Evolutionary conservation across 35 echinoderm and acorn worm species (phyloP).

Genomic region (Apostichopus californicus): DNA sequence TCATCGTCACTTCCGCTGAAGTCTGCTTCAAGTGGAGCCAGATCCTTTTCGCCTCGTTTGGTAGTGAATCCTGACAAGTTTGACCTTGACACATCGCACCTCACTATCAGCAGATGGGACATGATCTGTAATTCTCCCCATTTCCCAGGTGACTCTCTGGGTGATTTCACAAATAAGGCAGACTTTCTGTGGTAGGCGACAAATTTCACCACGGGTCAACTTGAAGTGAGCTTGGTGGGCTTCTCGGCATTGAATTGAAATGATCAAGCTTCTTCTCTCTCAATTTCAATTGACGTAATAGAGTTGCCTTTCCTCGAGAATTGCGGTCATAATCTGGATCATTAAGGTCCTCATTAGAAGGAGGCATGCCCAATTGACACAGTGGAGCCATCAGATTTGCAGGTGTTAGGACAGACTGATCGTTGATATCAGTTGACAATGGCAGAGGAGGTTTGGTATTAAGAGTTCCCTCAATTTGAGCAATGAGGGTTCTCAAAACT

Average conservation of each 20-base stretch:
- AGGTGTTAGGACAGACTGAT: slow-evolving; percentile 8
- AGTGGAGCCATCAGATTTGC: not conserved
- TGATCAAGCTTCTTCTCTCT: not conserved
- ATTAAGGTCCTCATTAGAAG: not conserved
- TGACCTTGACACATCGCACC: not conserved
- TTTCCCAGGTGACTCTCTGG: not conserved
- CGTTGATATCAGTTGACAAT: not conserved
- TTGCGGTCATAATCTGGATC: not conserved
- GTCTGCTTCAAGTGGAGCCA: not conserved
- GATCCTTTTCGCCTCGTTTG: slow-evolving; percentile 3
- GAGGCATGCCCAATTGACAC: not conserved
- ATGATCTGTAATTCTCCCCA: not conserved
- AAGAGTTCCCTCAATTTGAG: slow-evolving; percentile 20
- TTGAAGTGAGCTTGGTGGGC: not conserved
- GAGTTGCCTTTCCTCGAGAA: not conserved
- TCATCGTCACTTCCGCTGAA: not conserved
- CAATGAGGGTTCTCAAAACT: slow-evolving; percentile 12
- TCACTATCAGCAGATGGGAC: not conserved
- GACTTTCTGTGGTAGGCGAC: not conserved
- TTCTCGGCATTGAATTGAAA: no score
- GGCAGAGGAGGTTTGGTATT: not conserved
- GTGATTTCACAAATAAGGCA: not conserved
- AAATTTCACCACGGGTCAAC: not conserved
- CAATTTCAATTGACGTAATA: not conserved
- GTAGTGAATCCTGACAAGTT: not conserved